Conservation (phyloP, 1,140 invertebrate genomes). For the Glomeris maerens region DNA sequence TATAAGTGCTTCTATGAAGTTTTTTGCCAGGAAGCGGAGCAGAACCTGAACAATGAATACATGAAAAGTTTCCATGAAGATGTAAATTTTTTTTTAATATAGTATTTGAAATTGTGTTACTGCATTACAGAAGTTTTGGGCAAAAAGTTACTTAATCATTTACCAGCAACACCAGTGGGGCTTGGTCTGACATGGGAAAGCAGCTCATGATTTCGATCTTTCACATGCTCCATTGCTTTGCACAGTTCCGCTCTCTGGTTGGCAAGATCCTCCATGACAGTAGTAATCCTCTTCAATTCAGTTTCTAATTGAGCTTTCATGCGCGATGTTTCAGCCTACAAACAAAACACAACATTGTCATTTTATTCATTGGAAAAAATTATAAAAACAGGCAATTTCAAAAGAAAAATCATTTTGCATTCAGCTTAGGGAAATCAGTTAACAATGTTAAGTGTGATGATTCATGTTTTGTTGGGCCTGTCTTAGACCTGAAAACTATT, state of each 20-base stretch:
- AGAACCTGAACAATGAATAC: slow-evolving; percentile 18
- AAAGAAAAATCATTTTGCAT: too few species aligned
- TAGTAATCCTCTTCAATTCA: slow-evolving; percentile 65
- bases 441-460: too few species aligned
- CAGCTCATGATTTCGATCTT: slow-evolving; percentile 50
- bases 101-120: too few species aligned
- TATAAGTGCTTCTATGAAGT: slow-evolving; percentile 43
- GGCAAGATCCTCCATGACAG: slow-evolving; percentile 65
- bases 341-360: too few species aligned
- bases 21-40: slow-evolving; percentile 26
- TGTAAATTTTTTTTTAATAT: too few species aligned
- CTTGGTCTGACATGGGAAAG: slow-evolving; percentile 37
- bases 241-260: slow-evolving; percentile 66
- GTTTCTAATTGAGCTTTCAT: slow-evolving; percentile 44
- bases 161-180: slow-evolving; percentile 29
- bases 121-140: neutral
- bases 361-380: too few species aligned
- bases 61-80: neutral
- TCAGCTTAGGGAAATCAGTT: too few species aligned
- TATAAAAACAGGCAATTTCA: too few species aligned
- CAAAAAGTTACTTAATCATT: slow-evolving; percentile 12
- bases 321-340: slow-evolving; percentile 4
- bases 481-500: too few species aligned
- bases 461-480: too few species aligned
- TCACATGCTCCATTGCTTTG: slow-evolving; percentile 61